phyloP scores from a whole-genome alignment of 2,888 invertebrate species.

The Noctua janthina region DNA sequence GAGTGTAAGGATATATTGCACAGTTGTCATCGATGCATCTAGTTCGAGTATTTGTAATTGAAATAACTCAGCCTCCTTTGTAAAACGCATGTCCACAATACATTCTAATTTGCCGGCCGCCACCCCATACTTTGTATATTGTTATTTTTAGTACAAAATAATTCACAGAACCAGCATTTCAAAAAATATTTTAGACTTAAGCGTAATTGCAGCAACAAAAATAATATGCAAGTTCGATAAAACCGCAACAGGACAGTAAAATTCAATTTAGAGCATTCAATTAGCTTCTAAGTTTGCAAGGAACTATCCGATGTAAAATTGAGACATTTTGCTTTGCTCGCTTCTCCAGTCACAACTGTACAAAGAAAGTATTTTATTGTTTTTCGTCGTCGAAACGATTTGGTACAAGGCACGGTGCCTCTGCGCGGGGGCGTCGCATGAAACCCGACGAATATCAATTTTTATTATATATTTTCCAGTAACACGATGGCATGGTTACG shows the following conservation, averaged over 20 bases:
- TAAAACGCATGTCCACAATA: neutral
- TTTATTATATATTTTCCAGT: conserved; percentile 60
- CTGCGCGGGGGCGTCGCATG: conserved; percentile 33
- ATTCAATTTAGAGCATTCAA: neutral
- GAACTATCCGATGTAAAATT: conserved; percentile 32
- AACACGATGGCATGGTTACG: conserved; percentile 40
- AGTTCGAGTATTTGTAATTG: neutral
- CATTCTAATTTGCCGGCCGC: neutral
- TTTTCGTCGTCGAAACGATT: conserved; percentile 53
- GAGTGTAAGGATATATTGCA: neutral
- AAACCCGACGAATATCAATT: conserved; percentile 55
- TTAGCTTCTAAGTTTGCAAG: conserved; percentile 6
- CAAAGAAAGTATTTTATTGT: conserved; percentile 61
- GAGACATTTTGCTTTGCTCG: conserved; percentile 41
- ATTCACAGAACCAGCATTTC: neutral
- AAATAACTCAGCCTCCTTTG: neutral
- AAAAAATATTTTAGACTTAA: neutral
- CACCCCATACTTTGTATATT: neutral
- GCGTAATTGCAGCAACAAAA: neutral
- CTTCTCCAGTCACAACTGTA: conserved; percentile 19
- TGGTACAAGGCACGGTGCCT: conserved; percentile 63
- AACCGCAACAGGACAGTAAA: neutral
- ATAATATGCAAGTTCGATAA: neutral
- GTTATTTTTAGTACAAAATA: neutral
- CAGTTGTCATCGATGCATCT: neutral